Evolutionary conservation across 2,113 vertebrate genomes (phyloP), one percentile per base, ranked within the genome.

Genomic region (Aix galericulata): DNA sequence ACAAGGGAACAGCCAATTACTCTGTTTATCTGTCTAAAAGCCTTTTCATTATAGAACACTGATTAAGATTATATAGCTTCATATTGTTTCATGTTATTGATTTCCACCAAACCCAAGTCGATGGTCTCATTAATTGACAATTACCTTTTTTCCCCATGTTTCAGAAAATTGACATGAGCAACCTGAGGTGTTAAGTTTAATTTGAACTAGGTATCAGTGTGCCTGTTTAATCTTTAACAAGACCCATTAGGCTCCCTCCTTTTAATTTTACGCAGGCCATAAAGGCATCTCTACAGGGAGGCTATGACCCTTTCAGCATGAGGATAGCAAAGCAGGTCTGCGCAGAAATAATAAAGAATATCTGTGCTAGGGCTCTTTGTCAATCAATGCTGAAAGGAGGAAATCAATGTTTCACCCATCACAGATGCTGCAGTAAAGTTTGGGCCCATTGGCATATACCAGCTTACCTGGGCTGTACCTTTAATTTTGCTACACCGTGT

Each of bases 51-150:
- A 94, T 32, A 73, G 93, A 96, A 94, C 91, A 86, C 97, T 97
- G 96, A 95, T 97, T 96, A 96, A 94, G 95, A 89, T 95, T 88
- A 94, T 97, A 96, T 97, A 75, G 69, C 88, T 96, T 95, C 44
- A 84, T 95, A 96, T 97, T 97, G 97, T 97, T 95, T 95, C 60
- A 8, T 85, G 78, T 90, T 97, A 98, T 98, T 95, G 98, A 98
- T 98, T 97, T 95, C 95, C 44, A 94, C 94, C 95, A 89, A 21
- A 59, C 78, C 91, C 91, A 95, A 89, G 89, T 88, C 75, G 66
- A 97, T 96, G 92, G 95, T 97, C 94, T 97, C 82, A 27, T 97
- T 98, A 98, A 98, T 98, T 97, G 98, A 98, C 98, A 97, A 97
- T 98, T 98, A 98, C 96, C 94, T 98, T 97, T 96, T 97, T 97